These are phyloP conservation scores for Zapus hudsonius DNA, from an alignment of 2,113 vertebrate genomes.

Conservation along the genomic window DNA sequence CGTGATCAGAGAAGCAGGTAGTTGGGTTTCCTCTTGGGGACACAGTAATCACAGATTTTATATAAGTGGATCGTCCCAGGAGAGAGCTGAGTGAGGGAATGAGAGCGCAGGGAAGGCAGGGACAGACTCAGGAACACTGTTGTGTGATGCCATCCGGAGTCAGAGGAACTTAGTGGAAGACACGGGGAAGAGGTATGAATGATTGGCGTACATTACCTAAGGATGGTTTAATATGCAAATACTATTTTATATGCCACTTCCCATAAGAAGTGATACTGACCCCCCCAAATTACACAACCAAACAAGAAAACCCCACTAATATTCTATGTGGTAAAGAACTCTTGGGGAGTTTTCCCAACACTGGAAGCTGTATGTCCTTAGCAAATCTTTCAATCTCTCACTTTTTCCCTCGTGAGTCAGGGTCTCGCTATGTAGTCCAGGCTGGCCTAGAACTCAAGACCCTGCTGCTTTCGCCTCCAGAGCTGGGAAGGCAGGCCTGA, in stretches of 20 bases:
- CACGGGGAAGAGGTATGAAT: accelerated
- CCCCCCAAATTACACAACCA: not conserved
- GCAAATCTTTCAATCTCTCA: not conserved
- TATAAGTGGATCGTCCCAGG: not conserved
- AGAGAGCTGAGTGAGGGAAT: not conserved
- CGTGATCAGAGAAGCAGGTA: not conserved
- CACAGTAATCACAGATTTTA: accelerated
- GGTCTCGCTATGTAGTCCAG: not conserved
- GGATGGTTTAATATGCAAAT: not conserved
- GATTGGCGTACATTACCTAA: not conserved
- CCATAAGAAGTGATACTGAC: not conserved
- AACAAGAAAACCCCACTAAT: not conserved
- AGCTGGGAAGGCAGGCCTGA: not conserved
- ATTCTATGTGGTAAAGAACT: not conserved
- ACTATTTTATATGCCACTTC: no score
- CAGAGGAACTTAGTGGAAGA: accelerated
- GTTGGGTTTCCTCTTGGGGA: accelerated
- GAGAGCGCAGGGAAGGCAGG: not conserved
- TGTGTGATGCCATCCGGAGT: accelerated
- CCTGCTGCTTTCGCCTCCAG: not conserved
- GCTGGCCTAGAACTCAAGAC: not conserved
- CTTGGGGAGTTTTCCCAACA: accelerated
- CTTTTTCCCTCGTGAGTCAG: not conserved
- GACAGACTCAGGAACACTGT: accelerated
- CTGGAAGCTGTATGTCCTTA: accelerated